Base-by-base conservation (phyloP, 2,797 vertebrate genomes). In the Bovichtus variegatus region DNA sequence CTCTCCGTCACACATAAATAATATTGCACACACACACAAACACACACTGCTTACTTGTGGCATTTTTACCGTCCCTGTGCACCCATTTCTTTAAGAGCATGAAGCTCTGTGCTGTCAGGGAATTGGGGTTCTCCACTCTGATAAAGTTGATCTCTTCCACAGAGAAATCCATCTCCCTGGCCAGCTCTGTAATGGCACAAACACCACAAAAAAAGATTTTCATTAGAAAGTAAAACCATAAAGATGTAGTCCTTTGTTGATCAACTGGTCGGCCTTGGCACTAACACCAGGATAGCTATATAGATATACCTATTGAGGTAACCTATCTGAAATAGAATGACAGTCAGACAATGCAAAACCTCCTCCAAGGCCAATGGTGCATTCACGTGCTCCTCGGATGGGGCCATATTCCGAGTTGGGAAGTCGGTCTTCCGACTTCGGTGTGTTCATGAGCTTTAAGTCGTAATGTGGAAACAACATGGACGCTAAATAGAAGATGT, bases 81-180 rank as follows among this genome's bases (percentile, higher is more conserved):
- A 99, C 98, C 98, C 98, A 99, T 96, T 99, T 99, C 96, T 99
- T 99, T 94, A 99, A 95, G 71, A 99, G 95, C 97, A 98, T 99
- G 96, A 99, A 99, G 93, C 98, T 99, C 94, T 99, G 98, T 91
- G 97, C 97, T 81, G 97, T 98, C 93, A 99, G 94, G 78, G 98
- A 99, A 93, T 99, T 99, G 71, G 98, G 98, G 91, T 99, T 99
- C 92, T 99, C 98, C 94, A 98, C 97, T 90, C 98, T 95, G 91
- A 99, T 97, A 91, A 97, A 97, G 94, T 99, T 99, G 94, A 99
- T 99, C 95, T 99, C 97, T 69, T 99, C 98, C 92, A 99, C 98
- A 71, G 97, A 97, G 96, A 99, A 99, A 94, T 99, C 97, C 95
- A 99, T 89, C 94, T 99, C 98, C 94, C 98, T 97, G 94, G 98